Percentiles rank a stretch among this genome's conserved stretches.
Conservation (phyloP, 2,888 invertebrate species). For the Coenonympha arcania region DNA sequence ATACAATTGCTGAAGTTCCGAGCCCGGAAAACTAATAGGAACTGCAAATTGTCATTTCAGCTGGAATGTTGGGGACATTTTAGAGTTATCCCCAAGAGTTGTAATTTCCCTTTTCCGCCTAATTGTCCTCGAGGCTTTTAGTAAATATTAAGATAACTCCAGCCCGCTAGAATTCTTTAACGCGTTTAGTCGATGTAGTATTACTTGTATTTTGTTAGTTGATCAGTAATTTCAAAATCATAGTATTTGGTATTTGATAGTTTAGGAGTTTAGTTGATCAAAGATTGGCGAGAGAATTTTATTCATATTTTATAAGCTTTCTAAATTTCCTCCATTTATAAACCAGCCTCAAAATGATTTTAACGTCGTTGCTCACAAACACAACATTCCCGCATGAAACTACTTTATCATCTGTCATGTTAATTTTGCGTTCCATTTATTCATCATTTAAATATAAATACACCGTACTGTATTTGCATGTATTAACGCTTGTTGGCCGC, state of each 20-base stretch:
- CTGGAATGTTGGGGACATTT: constrained; percentile 51
- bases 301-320: neutral
- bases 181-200: no score
- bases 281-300: neutral
- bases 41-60: constrained; percentile 55
- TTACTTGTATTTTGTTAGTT: no score
- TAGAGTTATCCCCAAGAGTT: constrained; percentile 61
- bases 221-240: no score
- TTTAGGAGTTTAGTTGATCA: neutral
- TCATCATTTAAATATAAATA: no score
- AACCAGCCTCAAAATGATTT: neutral
- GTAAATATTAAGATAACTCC: constrained; percentile 25
- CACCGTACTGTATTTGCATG: neutral
- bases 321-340: neutral
- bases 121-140: constrained; percentile 52
- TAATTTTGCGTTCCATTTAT: constrained; percentile 11
- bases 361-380: constrained; percentile 4
- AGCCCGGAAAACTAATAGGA: constrained; percentile 33
- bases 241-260: no score
- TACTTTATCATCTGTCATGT: constrained; percentile 12
- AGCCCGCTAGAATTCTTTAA: constrained; percentile 4
- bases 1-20: constrained; percentile 21
- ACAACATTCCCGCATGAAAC: constrained; percentile 10
- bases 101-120: constrained; percentile 61
- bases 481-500: neutral